Base-by-base conservation (phyloP, 2,113 vertebrate genomes). In the Phainopepla nitens region DNA sequence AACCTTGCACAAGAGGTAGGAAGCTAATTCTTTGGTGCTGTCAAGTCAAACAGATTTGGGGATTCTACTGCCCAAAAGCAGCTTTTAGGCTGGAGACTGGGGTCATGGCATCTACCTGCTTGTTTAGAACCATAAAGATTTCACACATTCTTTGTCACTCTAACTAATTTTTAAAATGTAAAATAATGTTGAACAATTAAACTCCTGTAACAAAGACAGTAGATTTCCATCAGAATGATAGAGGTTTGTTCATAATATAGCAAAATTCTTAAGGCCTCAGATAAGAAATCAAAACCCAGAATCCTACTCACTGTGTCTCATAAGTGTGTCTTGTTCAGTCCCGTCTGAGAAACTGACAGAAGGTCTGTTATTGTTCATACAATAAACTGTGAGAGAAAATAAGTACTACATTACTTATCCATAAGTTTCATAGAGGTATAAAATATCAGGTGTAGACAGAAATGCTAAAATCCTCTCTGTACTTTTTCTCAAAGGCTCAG, bases 121-220 rank as follows among this genome's bases (percentile, higher is more conserved):
- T 12, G 8, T 50, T 90, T 61, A 70, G 10, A n/a, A 49, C 16
- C 10, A 8, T 49, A 54, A 80, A 42, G 2, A 4, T 33, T 71
- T 64, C 9, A 31, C 0, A 2, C 3, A 35, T 54, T 54, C 4
- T 56, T 33, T 69, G 73, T 64, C 14, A 65, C 2, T 68, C 2
- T 28, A 54, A 29, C 1, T 28, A 2, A 6, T 56, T 79, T 47
- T 83, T 51, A 2, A 39, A 68, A 35, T 15, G 2, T 15, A 6
- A 83, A 76, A 50, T 35, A 42, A 13, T 57, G 45, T 15, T 31
- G 11, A 42, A 17, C 3, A 29, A 7, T 53, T 58, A 25, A 54
- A 73, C 13, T 62, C 13, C 10, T 45, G 2, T 33, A 85, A 54
- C 9, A 28, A 33, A 60, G 23, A 66, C 6, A 18, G 3, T 25